These are phyloP conservation scores for Lipophrys pholis DNA, from an alignment of 2,113 vertebrate genomes.

Conservation along the genomic window DNA sequence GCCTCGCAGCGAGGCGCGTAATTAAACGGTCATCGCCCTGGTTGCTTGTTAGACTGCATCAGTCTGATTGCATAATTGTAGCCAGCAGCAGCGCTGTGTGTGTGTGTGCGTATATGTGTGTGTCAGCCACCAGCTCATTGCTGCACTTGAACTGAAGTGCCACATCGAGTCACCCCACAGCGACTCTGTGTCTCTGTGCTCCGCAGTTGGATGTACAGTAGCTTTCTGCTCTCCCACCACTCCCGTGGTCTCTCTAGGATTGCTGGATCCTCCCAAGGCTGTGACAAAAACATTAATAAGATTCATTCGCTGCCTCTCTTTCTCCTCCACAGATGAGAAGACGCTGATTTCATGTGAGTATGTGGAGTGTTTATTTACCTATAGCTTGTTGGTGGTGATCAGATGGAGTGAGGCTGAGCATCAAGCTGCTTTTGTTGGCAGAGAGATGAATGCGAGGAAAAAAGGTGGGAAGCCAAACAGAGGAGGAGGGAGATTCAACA, in stretches of 20 bases:
- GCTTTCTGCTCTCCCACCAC: slow-evolving; percentile 28
- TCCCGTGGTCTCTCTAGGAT: slow-evolving; percentile 19
- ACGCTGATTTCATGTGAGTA: slow-evolving; percentile 54
- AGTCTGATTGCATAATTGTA: slow-evolving; percentile 62
- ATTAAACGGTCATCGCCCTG: not conserved
- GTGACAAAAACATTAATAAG: not conserved
- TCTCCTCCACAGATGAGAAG: slow-evolving; percentile 41
- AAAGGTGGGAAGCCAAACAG: slow-evolving; percentile 90
- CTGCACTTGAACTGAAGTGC: slow-evolving; percentile 43
- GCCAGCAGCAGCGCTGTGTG: slow-evolving; percentile 45
- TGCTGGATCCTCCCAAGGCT: not conserved
- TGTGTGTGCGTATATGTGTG: not conserved
- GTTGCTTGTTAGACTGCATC: slow-evolving; percentile 14
- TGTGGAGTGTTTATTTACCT: not conserved
- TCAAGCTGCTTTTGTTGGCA: slow-evolving; percentile 1
- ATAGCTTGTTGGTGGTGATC: not conserved
- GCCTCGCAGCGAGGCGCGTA: not conserved
- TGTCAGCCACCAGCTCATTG: slow-evolving; percentile 66
- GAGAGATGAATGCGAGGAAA: slow-evolving; percentile 82
- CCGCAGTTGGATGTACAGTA: slow-evolving; percentile 33
- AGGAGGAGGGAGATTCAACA: slow-evolving; percentile 87
- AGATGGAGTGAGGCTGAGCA: no score
- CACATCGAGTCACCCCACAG: slow-evolving; percentile 36
- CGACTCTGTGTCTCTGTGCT: slow-evolving; percentile 11
- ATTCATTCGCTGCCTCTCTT: not conserved